Evolutionary conservation across 2,797 vertebrate genomes (phyloP).

Genomic region (Salarias fasciatus): DNA sequence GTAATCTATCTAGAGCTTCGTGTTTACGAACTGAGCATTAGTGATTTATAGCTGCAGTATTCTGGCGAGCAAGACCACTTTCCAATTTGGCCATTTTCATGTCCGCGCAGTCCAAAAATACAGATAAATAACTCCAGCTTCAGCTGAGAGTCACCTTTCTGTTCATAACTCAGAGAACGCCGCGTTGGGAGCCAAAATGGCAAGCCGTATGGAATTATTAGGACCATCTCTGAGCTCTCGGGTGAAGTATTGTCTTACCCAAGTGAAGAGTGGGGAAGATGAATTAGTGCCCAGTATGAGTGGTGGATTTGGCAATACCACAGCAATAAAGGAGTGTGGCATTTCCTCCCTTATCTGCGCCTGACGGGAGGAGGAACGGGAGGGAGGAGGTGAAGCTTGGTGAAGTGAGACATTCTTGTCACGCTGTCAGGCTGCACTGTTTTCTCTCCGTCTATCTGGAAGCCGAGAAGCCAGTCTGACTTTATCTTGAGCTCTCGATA

Average conservation of each 20-base stretch:
- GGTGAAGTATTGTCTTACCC: constrained; percentile 43
- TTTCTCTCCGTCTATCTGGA: constrained; percentile 42
- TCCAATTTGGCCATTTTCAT: constrained; percentile 14
- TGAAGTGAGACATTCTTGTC: constrained; percentile 10
- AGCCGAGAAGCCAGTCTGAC: constrained; percentile 11
- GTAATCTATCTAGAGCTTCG: too few species aligned
- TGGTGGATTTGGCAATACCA: constrained; percentile 46
- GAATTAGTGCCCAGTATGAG: constrained; percentile 43
- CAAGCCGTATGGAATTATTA: constrained; percentile 26
- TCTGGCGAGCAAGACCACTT: constrained; percentile 1
- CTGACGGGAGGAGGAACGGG: constrained; percentile 27
- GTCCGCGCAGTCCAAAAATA: constrained; percentile 12
- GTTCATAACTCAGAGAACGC: constrained; percentile 26
- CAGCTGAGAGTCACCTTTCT: constrained; percentile 17
- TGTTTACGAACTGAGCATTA: too few species aligned
- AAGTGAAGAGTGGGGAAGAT: constrained; percentile 40
- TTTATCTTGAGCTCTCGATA: constrained; percentile 3
- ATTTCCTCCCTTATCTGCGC: constrained; percentile 60
- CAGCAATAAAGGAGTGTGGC: constrained; percentile 20
- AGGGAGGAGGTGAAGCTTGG: constrained; percentile 29
- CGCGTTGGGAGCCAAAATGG: constrained; percentile 32
- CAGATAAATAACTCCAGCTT: constrained; percentile 35
- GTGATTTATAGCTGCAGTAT: constrained; percentile 24
- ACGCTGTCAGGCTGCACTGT: constrained; percentile 29
- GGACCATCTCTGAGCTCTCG: constrained; percentile 11